Evolutionary conservation across 2,113 vertebrate genomes (phyloP).

Genomic region (Lanius collurio): DNA sequence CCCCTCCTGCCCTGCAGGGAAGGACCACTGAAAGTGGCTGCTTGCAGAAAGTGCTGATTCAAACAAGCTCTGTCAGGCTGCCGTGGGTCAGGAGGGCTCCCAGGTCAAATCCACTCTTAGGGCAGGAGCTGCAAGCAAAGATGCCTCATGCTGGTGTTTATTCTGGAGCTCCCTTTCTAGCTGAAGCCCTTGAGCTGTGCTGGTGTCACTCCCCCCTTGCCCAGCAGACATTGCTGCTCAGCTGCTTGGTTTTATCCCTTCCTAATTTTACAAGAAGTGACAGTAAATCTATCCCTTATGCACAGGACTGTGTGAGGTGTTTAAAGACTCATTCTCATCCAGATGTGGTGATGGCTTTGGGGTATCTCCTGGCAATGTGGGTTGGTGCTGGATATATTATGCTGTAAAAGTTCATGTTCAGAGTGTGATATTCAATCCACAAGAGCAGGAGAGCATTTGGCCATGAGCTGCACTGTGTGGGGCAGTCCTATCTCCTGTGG

Average conservation of each 20-base stretch:
- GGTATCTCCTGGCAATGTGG: neutral
- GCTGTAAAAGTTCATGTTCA: neutral
- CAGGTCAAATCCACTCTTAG: neutral
- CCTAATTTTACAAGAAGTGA: constrained; percentile 26
- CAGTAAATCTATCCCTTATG: neutral
- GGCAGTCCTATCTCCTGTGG: rapidly evolving
- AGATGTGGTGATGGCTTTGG: constrained; percentile 21
- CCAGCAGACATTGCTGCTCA: neutral
- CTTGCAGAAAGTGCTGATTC: neutral
- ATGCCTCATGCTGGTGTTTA: neutral
- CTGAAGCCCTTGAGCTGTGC: neutral
- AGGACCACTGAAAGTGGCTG: neutral
- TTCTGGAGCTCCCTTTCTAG: neutral
- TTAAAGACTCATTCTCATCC: neutral
- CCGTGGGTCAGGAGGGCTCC: rapidly evolving
- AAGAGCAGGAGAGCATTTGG: neutral
- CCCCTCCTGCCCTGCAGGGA: neutral
- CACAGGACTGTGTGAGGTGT: neutral
- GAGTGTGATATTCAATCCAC: neutral
- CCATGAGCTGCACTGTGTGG: neutral
- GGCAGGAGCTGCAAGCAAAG: neutral
- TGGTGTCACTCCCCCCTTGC: neutral
- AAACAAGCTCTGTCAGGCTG: neutral
- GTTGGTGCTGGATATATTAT: neutral
- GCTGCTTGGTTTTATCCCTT: constrained; percentile 18